A percentile compares a stretch with the other conserved stretches of the same genome.
phyloP scores from a whole-genome alignment of 2,888 invertebrate species.

The Trachelus stipa region DNA sequence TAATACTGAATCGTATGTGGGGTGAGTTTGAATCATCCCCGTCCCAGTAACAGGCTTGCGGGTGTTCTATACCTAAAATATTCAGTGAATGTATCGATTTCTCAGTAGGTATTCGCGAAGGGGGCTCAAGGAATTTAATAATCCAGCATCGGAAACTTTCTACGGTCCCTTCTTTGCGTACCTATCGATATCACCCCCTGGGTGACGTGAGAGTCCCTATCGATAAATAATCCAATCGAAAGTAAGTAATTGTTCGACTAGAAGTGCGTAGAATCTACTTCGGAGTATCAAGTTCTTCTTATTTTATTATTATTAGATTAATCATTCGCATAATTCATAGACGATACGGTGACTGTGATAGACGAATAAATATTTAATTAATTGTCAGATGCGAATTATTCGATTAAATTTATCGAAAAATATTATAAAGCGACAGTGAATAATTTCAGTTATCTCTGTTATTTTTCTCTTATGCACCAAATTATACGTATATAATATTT shows the following conservation, averaged over 20 bases:
- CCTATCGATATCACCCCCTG: conserved; percentile 30
- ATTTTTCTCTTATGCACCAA: not conserved
- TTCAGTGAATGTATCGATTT: conserved; percentile 66
- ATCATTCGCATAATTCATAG: not conserved
- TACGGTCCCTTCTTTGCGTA: conserved; percentile 48
- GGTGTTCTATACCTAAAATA: conserved; percentile 55
- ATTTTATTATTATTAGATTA: not conserved
- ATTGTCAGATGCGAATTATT: not conserved
- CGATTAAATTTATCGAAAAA: not conserved
- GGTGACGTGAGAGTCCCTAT: conserved; percentile 38
- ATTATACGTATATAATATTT: not conserved
- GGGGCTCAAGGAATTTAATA: conserved; percentile 66
- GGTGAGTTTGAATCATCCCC: conserved; percentile 15
- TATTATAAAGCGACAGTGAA: not conserved
- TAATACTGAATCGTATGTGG: conserved; percentile 22
- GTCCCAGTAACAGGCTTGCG: conserved; percentile 29
- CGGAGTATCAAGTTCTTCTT: not conserved
- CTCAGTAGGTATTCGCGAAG: conserved; percentile 61
- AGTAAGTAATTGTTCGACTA: conserved; percentile 43
- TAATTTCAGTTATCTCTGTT: not conserved
- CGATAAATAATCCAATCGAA: conserved; percentile 57
- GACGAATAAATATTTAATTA: not conserved
- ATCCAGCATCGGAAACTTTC: conserved; percentile 63
- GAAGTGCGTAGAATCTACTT: not conserved
- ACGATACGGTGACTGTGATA: not conserved